Evolutionary conservation across 2,113 vertebrate species (phyloP), one percentile per base, ranked within the genome.

Genomic region (Pangasianodon hypophthalmus): DNA sequence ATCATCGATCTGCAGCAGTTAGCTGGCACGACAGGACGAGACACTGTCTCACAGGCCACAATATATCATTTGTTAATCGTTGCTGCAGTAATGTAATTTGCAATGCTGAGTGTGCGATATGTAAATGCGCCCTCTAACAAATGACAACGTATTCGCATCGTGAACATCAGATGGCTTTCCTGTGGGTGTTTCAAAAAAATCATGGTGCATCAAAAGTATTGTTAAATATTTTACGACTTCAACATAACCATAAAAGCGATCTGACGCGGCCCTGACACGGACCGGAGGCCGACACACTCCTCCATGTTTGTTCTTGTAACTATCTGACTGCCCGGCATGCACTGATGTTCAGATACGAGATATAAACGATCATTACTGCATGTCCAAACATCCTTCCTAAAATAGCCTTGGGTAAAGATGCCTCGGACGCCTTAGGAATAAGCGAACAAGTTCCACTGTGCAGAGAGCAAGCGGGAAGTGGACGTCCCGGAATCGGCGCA

Each of bases 381-480:
- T 75, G 62, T 85, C 86, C 71, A 89, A 88, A 89, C 73, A 71
- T 67, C 46, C 60, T 64, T 88, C 50, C 81, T 71, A 82, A 87
- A 84, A 56, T 26, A 41, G 24, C 75, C 56, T 84, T 41, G 62
- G 48, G 37, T 71, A 11, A 52, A 32, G 62, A 81, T 41, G 60
- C 18, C 48, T 87, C 9, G 50, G 73, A 86, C 48, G 54, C n/a
- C 83, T 44, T 0, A 16, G 56, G 32, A 82, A 85, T 75, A 84
- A 86, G 46, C 77, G 24, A 89, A 91, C 46, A 75, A 41, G 77
- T 91, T 88, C 64, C 84, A 62, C 48, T 54, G 50, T 29, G 77
- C 32, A 52, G 6, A 85, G 67, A 56, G 50, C 69, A 19, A 54
- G 46, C 18, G 24, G 6, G 60, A 50, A 71, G 18, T n/a, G 14